Evolutionary conservation across 1,140 invertebrate species (phyloP), one percentile per base, ranked within the genome.

Genomic region (Brachystomella parvula): DNA sequence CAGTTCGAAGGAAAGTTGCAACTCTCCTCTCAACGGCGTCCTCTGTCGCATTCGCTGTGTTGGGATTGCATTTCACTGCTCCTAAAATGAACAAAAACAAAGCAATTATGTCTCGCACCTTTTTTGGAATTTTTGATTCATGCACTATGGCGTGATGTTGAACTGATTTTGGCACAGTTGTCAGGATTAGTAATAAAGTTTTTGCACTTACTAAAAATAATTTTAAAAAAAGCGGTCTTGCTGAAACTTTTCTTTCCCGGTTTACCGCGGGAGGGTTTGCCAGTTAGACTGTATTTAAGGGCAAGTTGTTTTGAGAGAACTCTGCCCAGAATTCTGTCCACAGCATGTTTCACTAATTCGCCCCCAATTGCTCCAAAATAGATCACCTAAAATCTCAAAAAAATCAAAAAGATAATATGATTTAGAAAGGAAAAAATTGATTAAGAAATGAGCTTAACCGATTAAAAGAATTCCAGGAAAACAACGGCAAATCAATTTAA

Each of bases 351-450:
- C 6, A 57, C 53, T 6, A 12, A 9, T 29, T 57, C 21, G n/a
- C 53, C 53, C 6, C 53, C 53, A 57, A 57, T 24, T 12, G 53
- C 53, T 29, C 53, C 53, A 21, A 12, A 57, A 24, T 57, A 57
- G n/a, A 57, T 21, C 6, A 57, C 53, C 53, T 57, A 21, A 12
- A 12, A 57, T 12, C 28, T 6, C 12, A 24, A 57, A 57, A 9
- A 12, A 12, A 6, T 12, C 6, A 21, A 57, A 12, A 57, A 24
- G 19, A 39, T 9, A 39, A 39, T 39, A 9, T 6, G 35, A 39
- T 39, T 6, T 9, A 9, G 6, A 39, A 39, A 39, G 35, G 35
- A n/a, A n/a, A n/a, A n/a, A n/a, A n/a, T n/a, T n/a, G n/a, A n/a
- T n/a, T n/a, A n/a, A n/a, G n/a, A n/a, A n/a, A n/a, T n/a, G n/a